A percentile compares a stretch with the other conserved stretches of the same genome.
Conservation (phyloP, 2,888 invertebrate genomes). For the Homarus gammarus region DNA sequence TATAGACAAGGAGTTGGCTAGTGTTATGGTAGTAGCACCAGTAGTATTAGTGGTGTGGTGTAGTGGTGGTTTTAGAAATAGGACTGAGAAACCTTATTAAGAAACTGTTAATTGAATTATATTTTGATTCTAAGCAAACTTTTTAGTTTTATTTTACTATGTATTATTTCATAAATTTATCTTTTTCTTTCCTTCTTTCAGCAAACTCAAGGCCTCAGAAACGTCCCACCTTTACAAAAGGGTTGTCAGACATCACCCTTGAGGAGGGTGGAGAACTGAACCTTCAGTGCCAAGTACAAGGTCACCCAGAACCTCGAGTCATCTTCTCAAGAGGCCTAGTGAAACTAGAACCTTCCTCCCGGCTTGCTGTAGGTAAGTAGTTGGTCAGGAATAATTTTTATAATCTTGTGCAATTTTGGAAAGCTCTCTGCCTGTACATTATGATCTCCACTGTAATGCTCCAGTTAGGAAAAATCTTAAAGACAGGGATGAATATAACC, state of each 20-base stretch:
- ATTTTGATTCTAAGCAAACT: too few species aligned
- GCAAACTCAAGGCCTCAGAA: conserved; percentile 48
- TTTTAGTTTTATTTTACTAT: too few species aligned
- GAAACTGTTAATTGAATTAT: background rate
- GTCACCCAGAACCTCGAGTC: conserved; percentile 81
- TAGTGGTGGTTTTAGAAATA: background rate
- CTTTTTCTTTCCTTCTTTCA: conserved; percentile 12
- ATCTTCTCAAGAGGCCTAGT: conserved; percentile 80
- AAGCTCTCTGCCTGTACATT: too few species aligned
- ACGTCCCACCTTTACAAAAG: conserved; percentile 58
- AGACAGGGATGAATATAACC: background rate
- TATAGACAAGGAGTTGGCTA: background rate
- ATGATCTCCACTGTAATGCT: too few species aligned
- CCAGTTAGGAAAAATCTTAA: background rate
- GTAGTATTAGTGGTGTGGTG: too few species aligned
- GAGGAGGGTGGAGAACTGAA: conserved; percentile 75
- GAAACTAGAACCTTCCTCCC: conserved; percentile 61
- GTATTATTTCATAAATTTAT: background rate
- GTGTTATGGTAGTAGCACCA: too few species aligned
- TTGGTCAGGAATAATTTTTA: background rate
- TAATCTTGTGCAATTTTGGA: too few species aligned
- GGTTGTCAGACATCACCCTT: conserved; percentile 39
- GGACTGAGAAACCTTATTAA: background rate
- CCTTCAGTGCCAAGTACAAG: conserved; percentile 79
- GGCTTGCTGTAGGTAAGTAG: conserved; percentile 62